Conservation (phyloP, 2,113 vertebrate genomes). For the Phoxinus phoxinus region DNA sequence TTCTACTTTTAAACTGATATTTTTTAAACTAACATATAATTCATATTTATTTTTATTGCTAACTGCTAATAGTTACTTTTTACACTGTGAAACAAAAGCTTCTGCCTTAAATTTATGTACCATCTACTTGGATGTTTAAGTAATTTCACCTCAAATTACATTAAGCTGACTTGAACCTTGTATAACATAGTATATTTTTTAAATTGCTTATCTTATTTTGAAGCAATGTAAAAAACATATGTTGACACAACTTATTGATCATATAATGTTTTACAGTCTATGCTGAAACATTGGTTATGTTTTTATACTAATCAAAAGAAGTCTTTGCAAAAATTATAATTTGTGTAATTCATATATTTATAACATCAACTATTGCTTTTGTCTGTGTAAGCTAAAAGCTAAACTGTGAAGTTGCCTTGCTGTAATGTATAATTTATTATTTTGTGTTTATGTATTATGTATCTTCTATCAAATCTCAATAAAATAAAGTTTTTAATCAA, state of each 20-base stretch:
- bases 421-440: not conserved
- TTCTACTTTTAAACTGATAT: not conserved
- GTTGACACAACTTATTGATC: no score
- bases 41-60: not conserved
- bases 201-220: no score
- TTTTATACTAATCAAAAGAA: not conserved
- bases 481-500: not conserved
- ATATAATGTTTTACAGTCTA: no score
- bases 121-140: no score
- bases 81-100: no score
- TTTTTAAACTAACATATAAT: not conserved
- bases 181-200: no score
- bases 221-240: no score
- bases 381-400: constrained; percentile 3
- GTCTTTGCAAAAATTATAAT: not conserved
- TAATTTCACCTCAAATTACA: no score
- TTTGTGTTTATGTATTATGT: not conserved
- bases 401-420: not conserved
- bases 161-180: no score
- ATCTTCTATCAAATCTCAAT: not conserved
- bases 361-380: not conserved
- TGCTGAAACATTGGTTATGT: not conserved
- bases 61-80: not conserved
- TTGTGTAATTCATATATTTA: not conserved
- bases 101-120: no score